phyloP scores from a whole-genome alignment of 2,113 vertebrate species.

The Saguinus midas region DNA sequence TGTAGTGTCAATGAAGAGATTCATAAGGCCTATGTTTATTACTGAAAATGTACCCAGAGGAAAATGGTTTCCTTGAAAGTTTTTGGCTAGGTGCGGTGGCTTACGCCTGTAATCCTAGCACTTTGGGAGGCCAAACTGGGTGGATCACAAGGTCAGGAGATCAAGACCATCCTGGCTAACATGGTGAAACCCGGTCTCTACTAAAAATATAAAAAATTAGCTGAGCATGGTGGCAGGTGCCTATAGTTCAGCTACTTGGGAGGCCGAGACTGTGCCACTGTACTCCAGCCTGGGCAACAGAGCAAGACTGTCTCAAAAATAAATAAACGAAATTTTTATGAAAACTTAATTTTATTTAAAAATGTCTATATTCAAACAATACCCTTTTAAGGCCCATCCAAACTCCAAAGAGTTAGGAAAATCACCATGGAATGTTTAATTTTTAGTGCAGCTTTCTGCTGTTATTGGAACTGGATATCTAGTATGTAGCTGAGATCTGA shows the following conservation, averaged over 20 bases:
- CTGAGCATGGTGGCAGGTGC: too few species aligned
- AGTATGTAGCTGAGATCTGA: neutral
- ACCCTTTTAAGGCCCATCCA: neutral
- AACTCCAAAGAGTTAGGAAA: neutral
- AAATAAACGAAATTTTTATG: neutral
- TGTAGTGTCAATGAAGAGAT: neutral
- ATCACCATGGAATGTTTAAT: neutral
- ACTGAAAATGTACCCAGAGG: neutral
- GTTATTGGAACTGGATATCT: neutral
- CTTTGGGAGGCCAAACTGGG: too few species aligned
- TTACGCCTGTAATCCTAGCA: too few species aligned
- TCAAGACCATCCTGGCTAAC: too few species aligned
- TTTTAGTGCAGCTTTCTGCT: neutral
- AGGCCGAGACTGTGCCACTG: too few species aligned
- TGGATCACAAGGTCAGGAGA: too few species aligned
- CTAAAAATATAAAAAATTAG: too few species aligned
- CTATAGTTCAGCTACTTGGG: too few species aligned
- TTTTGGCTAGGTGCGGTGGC: too few species aligned
- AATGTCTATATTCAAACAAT: neutral
- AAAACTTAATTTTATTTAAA: neutral
- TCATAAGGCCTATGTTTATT: neutral
- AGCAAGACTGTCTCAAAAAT: too few species aligned
- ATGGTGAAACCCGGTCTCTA: too few species aligned
- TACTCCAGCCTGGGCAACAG: too few species aligned
- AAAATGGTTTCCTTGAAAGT: neutral